These are phyloP conservation scores for Oligia latruncula DNA, from an alignment of 2,888 invertebrate species.

Conservation along the genomic window DNA sequence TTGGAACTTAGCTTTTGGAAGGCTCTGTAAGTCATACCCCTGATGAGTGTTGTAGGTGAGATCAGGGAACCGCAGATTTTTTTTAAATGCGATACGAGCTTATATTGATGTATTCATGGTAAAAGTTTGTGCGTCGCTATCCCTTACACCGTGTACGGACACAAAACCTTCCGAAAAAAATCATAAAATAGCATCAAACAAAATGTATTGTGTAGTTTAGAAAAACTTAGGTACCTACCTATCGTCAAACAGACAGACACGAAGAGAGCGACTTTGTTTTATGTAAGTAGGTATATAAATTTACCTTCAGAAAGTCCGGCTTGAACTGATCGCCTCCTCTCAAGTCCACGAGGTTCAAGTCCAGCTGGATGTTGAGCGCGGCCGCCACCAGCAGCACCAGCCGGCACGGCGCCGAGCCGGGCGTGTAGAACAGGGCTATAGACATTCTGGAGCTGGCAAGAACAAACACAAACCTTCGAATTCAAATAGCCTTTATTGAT, in stretches of 20 bases:
- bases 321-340: constrained; percentile 89
- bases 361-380: constrained; percentile 90
- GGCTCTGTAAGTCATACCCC: no score
- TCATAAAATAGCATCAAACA: background rate
- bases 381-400: constrained; percentile 90
- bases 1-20: no score
- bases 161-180: background rate
- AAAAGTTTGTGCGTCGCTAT: no score
- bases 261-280: no score
- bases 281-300: no score
- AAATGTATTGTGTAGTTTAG: background rate
- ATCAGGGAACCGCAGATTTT: no score
- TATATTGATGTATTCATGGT: no score
- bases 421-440: constrained; percentile 90
- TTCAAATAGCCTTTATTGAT: background rate
- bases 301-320: constrained; percentile 91
- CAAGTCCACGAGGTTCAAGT: constrained; percentile 89
- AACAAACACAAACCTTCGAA: background rate
- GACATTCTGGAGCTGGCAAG: constrained; percentile 79
- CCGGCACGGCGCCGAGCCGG: constrained; percentile 91
- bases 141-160: no score
- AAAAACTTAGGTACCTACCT: background rate
- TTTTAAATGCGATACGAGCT: no score
- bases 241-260: background rate
- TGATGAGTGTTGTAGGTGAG: no score